Evolutionary conservation across 2,797 vertebrate species (phyloP).

Genomic region (Emydoidea blandingii): DNA sequence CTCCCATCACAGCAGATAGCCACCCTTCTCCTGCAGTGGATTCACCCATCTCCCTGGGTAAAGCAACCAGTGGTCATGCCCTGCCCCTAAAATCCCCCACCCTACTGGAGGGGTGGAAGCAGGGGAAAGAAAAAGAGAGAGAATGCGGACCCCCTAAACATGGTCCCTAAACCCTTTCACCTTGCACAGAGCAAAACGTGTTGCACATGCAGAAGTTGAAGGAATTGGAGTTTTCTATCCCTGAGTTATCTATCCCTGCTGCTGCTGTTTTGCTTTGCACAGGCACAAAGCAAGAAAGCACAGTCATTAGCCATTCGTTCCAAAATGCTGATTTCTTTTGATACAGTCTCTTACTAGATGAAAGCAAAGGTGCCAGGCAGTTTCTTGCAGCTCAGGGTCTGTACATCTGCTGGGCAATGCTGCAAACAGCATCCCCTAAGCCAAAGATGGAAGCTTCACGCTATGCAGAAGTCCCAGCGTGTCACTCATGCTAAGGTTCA

Average conservation of each 20-base stretch:
- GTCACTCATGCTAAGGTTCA: too few species aligned
- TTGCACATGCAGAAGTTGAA: accelerated
- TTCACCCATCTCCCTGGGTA: not conserved
- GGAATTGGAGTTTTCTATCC: not conserved
- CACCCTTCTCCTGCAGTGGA: not conserved
- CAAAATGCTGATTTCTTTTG: too few species aligned
- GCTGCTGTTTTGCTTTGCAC: not conserved
- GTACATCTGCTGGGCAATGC: not conserved
- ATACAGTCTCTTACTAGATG: not conserved
- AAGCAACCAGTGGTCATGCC: not conserved
- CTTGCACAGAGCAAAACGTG: not conserved
- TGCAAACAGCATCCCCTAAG: not conserved
- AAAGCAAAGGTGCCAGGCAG: not conserved
- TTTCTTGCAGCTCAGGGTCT: not conserved
- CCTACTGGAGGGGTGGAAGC: not conserved
- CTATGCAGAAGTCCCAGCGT: not conserved
- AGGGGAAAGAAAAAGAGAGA: not conserved
- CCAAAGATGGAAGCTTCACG: not conserved
- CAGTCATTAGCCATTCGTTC: not conserved
- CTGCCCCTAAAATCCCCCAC: not conserved
- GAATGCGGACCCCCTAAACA: not conserved
- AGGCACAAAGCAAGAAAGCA: accelerated
- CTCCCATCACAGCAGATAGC: not conserved
- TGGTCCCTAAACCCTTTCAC: not conserved
- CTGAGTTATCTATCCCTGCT: not conserved